Conservation (phyloP, 2,113 vertebrate genomes). For the Arenaria interpres region DNA sequence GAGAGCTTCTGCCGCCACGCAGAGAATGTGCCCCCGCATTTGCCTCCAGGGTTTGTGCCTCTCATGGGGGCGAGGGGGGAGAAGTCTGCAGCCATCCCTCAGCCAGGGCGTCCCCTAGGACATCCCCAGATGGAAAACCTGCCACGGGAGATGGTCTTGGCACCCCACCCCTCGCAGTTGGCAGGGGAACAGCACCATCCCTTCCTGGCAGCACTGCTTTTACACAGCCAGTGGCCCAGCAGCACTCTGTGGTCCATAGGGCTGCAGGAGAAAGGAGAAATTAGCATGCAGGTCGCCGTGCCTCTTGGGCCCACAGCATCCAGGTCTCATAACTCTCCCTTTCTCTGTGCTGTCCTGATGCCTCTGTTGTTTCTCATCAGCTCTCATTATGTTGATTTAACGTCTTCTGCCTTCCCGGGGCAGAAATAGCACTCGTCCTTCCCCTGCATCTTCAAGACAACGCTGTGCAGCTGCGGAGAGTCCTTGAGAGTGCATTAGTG, state of each 20-base stretch:
- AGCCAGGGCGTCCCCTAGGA: neutral
- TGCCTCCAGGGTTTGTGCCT: neutral
- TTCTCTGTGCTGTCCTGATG: constrained; percentile 10
- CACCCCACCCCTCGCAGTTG: rapidly evolving
- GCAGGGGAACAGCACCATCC: neutral
- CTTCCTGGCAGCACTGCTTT: neutral
- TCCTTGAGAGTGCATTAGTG: constrained; percentile 48
- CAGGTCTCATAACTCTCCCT: constrained; percentile 31
- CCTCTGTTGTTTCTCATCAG: constrained; percentile 56
- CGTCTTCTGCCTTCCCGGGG: neutral
- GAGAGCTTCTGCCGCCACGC: neutral
- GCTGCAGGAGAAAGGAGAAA: neutral
- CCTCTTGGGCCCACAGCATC: neutral
- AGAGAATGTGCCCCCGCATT: rapidly evolving
- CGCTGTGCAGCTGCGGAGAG: neutral
- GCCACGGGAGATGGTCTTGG: neutral
- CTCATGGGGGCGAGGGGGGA: rapidly evolving
- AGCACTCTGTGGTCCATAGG: rapidly evolving
- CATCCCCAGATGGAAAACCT: neutral
- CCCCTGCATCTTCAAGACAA: neutral
- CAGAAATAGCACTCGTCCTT: constrained; percentile 28
- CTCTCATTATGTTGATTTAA: constrained; percentile 57
- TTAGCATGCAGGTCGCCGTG: neutral
- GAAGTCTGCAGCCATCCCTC: neutral
- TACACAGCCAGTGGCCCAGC: neutral